Evolutionary conservation across 2,113 vertebrate genomes (phyloP).

Genomic region (Ameiurus melas): DNA sequence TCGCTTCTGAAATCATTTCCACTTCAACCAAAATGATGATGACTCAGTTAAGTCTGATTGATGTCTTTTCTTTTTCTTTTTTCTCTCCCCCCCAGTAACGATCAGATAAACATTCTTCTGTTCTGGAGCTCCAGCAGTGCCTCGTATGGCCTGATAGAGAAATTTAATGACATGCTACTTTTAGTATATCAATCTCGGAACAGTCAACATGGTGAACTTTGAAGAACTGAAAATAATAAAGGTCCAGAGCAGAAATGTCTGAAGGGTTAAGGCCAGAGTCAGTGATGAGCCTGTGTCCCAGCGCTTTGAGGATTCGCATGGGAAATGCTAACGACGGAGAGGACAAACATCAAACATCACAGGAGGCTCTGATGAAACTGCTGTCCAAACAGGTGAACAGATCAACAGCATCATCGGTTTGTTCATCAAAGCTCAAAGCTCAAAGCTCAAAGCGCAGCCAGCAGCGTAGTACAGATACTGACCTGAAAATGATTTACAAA

Average conservation of each 20-base stretch:
- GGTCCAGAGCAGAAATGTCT: slow-evolving; percentile 19
- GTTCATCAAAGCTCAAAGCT: not conserved
- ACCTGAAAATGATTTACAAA: not conserved
- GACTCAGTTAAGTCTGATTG: slow-evolving; percentile 10
- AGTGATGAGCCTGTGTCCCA: slow-evolving; percentile 30
- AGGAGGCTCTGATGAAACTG: slow-evolving; percentile 34
- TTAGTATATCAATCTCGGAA: not conserved
- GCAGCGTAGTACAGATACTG: not conserved
- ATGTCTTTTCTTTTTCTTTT: not conserved
- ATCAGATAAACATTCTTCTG: slow-evolving; percentile 29
- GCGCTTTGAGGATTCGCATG: slow-evolving; percentile 45
- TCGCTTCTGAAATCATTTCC: not conserved
- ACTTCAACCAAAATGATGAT: not conserved
- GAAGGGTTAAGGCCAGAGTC: slow-evolving; percentile 13
- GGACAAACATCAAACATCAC: slow-evolving; percentile 46
- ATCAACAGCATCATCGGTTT: not conserved
- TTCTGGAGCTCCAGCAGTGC: not conserved
- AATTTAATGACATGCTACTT: slow-evolving; percentile 40
- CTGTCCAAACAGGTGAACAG: not conserved
- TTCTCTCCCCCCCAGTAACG: not conserved
- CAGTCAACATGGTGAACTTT: slow-evolving; percentile 39
- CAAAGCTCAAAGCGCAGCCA: not conserved
- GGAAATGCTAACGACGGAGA: slow-evolving; percentile 26
- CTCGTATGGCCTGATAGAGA: slow-evolving; percentile 2
- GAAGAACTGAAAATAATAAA: slow-evolving; percentile 36